phyloP scores from a whole-genome alignment of 2,888 invertebrate species.

The Cheilosia variabilis region DNA sequence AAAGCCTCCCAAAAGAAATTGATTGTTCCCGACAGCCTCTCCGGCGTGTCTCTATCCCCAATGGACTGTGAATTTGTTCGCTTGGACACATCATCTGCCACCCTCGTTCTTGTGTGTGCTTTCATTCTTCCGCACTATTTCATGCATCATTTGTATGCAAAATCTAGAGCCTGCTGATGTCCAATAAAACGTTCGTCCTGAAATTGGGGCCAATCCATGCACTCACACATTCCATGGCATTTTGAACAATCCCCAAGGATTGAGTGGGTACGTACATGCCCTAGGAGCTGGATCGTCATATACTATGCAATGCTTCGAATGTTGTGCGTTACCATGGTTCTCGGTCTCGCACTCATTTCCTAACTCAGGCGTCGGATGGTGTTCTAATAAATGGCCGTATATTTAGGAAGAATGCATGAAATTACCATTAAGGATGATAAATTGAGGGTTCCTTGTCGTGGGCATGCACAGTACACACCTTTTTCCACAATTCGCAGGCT shows the following conservation, averaged over 20 bases:
- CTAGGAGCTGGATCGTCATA: constrained; percentile 15
- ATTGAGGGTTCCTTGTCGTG: constrained; percentile 57
- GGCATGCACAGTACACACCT: constrained; percentile 55
- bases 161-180: constrained; percentile 68
- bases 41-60: constrained; percentile 22
- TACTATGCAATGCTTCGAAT: constrained; percentile 8
- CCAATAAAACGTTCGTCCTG: constrained; percentile 70
- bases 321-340: constrained; percentile 46
- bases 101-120: constrained; percentile 1
- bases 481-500: constrained; percentile 23
- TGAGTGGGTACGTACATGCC: constrained; percentile 37
- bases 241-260: constrained; percentile 66
- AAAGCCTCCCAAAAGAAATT: constrained; percentile 58
- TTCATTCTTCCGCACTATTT: constrained; percentile 66
- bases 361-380: constrained; percentile 29
- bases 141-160: constrained; percentile 75
- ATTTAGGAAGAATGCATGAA: constrained; percentile 73
- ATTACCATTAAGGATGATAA: constrained; percentile 73
- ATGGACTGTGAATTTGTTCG: constrained; percentile 61
- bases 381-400: constrained; percentile 66
- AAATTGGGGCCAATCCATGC: constrained; percentile 64
- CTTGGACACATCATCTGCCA: constrained; percentile 14
- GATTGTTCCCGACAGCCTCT: constrained; percentile 57
- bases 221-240: constrained; percentile 68
- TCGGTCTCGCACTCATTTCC: constrained; percentile 44